Base-by-base conservation (phyloP, 2,113 vertebrate species). In the Thamnophis sirtalis region DNA sequence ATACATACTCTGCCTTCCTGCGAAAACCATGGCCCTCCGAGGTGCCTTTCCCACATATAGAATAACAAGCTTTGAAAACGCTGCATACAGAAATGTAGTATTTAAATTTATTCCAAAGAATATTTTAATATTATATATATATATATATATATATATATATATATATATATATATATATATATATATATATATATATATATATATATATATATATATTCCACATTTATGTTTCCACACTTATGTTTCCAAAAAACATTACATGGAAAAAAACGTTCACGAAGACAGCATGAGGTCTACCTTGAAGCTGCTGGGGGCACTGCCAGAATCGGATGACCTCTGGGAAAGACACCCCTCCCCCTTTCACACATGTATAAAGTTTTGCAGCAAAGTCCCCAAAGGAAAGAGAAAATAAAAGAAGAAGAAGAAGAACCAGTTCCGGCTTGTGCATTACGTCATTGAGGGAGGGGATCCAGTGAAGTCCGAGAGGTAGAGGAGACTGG, bases 91-190 rank as follows among this genome's bases (percentile, higher is more conserved):
- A 92, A 89, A 89, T 51, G 91, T 63, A 86, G 85, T 89, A 53
- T 84, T 92, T 92, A 85, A 89, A 92, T 92, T 92, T 92, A 92
- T 92, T 92, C 91, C 91, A 92, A 92, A 92, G 87, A 89, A 89
- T 89, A 88, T 84, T 84, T 24, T 92, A 51, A 51, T 38, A 17
- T 68, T 92, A 84, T 92, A 49, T 60, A 51, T 54, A 43, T 43
- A 50, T 87, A 86, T 58, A 49, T 89, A 63, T 73, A 60, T 68
- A 43, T 43, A 15, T 58, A 88, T 58, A 88, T 54, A 88, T 33
- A 68, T 89, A 91, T 58, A 50, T 58, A 50, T 33, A 15, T 63
- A 50, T 33, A 15, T 63, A 24, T 55, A 48, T 73, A 84, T 88
- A 49, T 92, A 84, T 92, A 55, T 60, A 51, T 54, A 43, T 43